Evolutionary conservation across 2,113 vertebrate species (phyloP).

Genomic region (Proterorhinus semilunaris): DNA sequence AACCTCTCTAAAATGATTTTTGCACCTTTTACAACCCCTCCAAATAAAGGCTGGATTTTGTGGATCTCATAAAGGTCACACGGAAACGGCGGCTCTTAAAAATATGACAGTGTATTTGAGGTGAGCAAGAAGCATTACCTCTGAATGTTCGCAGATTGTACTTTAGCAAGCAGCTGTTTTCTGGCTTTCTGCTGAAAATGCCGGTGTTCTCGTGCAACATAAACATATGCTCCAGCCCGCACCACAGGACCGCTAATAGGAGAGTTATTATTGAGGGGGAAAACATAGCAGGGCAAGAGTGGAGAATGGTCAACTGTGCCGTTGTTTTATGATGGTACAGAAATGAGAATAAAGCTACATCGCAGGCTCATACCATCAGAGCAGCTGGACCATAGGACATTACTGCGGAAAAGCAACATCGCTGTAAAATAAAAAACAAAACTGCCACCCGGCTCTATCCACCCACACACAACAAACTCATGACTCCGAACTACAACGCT

Average conservation of each 20-base stretch:
- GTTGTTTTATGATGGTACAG: not conserved
- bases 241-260: not conserved
- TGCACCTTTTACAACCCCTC: not conserved
- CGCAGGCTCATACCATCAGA: not conserved
- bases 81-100: not conserved
- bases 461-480: not conserved
- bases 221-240: slow-evolving; percentile 1
- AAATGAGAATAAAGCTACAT: not conserved
- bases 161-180: slow-evolving; percentile 8
- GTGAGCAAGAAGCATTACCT: not conserved
- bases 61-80: not conserved
- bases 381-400: slow-evolving; percentile 1
- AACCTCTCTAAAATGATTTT: not conserved
- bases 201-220: not conserved
- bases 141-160: not conserved
- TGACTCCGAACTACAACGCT: not conserved
- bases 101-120: not conserved
- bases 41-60: not conserved
- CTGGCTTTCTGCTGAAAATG: not conserved
- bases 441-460: not conserved
- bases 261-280: not conserved
- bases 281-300: not conserved
- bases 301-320: not conserved
- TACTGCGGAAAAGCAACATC: not conserved
- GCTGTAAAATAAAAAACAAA: too few relatives aligned